Evolutionary conservation across 2,797 vertebrate genomes (phyloP).

Genomic region (Spatula clypeata): DNA sequence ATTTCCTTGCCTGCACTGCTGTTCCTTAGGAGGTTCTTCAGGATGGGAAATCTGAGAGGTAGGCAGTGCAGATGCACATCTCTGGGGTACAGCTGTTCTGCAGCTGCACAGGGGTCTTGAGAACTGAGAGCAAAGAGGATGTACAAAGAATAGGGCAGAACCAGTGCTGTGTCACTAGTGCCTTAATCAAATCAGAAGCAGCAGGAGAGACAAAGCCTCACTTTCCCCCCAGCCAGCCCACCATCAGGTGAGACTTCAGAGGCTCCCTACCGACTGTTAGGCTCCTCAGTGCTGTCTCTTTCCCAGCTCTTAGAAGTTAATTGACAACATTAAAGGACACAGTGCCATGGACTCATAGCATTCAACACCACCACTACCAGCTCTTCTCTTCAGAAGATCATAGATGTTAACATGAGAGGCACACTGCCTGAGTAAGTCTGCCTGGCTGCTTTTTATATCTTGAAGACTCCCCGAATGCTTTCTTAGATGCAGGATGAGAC

Average conservation of each 20-base stretch:
- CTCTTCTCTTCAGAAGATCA: neutral
- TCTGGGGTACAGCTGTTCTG: neutral
- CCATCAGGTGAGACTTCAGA: neutral
- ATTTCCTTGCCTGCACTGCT: neutral
- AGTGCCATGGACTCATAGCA: neutral
- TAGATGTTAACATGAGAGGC: neutral
- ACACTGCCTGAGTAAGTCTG: neutral
- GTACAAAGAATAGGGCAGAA: neutral
- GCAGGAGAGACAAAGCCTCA: neutral
- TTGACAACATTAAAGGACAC: neutral
- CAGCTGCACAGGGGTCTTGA: neutral
- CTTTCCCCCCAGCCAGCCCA: neutral
- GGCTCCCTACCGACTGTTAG: neutral
- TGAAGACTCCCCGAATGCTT: neutral
- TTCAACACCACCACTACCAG: neutral
- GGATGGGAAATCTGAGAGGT: neutral
- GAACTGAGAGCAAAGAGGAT: neutral
- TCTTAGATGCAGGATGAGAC: neutral
- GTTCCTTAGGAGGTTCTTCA: neutral
- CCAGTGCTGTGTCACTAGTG: neutral
- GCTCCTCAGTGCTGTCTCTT: neutral
- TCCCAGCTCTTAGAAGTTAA: neutral
- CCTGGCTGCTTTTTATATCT: neutral
- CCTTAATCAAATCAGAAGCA: neutral
- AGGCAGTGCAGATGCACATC: neutral